phyloP scores from a whole-genome alignment of 2,113 vertebrate species.

The Proterorhinus semilunaris region DNA sequence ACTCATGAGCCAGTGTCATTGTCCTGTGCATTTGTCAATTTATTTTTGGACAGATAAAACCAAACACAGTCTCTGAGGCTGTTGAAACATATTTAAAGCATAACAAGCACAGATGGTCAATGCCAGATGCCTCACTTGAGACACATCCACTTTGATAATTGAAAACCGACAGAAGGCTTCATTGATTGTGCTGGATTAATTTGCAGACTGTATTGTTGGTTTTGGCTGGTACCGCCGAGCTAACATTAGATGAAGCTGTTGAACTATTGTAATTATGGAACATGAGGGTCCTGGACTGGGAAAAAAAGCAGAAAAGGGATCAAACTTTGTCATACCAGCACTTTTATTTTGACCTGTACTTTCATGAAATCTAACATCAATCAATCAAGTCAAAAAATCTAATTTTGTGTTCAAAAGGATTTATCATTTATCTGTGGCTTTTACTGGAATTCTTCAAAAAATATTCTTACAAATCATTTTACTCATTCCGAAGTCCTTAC shows the following conservation, averaged over 20 bases:
- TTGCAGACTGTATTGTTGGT: background rate
- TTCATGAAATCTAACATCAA: background rate
- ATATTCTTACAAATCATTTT: too few relatives aligned
- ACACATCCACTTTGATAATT: background rate
- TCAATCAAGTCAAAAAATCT: too few relatives aligned
- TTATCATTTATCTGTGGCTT: too few relatives aligned
- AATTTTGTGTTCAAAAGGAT: too few relatives aligned
- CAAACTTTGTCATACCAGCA: background rate
- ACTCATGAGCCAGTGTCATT: background rate
- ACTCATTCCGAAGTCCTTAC: too few relatives aligned
- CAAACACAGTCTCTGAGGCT: background rate
- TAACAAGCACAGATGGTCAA: background rate
- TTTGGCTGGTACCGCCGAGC: background rate
- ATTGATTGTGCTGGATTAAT: background rate
- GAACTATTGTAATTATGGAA: background rate
- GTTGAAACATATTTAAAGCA: slow-evolving; percentile 6
- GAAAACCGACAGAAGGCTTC: background rate
- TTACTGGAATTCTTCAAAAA: too few relatives aligned
- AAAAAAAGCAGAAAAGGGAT: background rate
- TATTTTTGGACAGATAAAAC: background rate
- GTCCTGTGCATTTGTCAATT: background rate
- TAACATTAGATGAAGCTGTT: background rate
- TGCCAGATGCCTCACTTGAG: slow-evolving; percentile 5
- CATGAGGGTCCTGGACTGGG: background rate
- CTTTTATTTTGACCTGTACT: background rate